Conservation (phyloP, 1,140 invertebrate species). For the Ephestia elutella region DNA sequence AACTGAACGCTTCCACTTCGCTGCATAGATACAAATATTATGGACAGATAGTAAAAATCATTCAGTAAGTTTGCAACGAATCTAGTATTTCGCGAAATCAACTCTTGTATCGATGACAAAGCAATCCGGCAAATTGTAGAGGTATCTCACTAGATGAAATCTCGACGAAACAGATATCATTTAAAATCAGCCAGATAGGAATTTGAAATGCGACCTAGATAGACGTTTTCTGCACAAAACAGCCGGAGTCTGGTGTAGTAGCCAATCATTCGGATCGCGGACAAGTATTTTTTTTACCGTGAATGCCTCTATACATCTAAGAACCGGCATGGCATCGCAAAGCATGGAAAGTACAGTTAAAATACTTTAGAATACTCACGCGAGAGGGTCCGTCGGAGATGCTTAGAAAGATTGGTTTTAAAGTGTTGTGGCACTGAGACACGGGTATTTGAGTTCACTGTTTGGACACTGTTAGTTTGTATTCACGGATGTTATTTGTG, state of each 20-base stretch:
- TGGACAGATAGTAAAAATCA: no score
- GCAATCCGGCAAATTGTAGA: slow-evolving; percentile 6
- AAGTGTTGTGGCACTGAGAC: slow-evolving; percentile 22
- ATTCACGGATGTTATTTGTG: slow-evolving; percentile 40
- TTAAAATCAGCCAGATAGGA: slow-evolving; percentile 15
- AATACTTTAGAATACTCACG: slow-evolving; percentile 62
- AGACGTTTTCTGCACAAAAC: slow-evolving; percentile 35
- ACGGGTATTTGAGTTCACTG: slow-evolving; percentile 42
- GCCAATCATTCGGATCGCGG: slow-evolving; percentile 48
- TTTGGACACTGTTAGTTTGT: slow-evolving; percentile 38
- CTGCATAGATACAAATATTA: no score
- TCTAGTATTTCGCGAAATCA: slow-evolving; percentile 7
- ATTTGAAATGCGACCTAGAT: slow-evolving; percentile 41
- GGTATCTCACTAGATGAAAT: slow-evolving; percentile 1
- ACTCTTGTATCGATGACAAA: slow-evolving; percentile 2
- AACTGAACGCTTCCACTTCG: no score
- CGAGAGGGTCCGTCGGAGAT: slow-evolving; percentile 37
- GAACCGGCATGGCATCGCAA: slow-evolving; percentile 48
- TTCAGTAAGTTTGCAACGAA: background rate
- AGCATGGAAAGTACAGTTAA: slow-evolving; percentile 67
- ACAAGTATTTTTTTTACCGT: slow-evolving; percentile 51
- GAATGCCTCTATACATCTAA: slow-evolving; percentile 47
- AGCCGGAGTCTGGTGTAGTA: slow-evolving; percentile 19
- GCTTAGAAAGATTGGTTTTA: slow-evolving; percentile 42
- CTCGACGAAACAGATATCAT: background rate